These are phyloP conservation scores for Martes martes DNA, from an alignment of 2,113 vertebrate species.

Conservation along the genomic window DNA sequence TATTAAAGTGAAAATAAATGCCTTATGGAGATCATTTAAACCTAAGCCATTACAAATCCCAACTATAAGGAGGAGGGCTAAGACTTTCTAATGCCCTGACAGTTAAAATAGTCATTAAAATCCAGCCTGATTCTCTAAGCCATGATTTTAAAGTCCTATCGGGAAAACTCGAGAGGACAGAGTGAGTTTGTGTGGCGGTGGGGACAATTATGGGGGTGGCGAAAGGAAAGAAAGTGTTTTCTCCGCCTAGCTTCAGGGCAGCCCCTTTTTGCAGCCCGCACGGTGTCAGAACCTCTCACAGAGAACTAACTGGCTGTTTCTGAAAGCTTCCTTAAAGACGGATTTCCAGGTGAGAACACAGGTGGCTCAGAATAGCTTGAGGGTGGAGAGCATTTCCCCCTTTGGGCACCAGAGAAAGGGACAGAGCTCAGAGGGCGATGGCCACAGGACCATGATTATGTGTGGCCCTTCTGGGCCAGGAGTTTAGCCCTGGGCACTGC, in stretches of 20 bases:
- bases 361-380: neutral
- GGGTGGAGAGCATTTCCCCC: neutral
- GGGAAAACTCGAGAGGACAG: neutral
- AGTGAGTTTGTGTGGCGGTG: neutral
- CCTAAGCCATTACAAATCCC: slow-evolving; percentile 59
- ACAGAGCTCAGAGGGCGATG: too few species aligned
- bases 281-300: too few species aligned
- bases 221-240: neutral
- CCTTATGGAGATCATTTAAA: slow-evolving; percentile 57
- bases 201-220: neutral
- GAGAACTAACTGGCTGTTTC: neutral
- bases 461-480: neutral
- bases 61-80: slow-evolving; percentile 14
- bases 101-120: slow-evolving; percentile 42
- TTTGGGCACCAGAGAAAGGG: neutral
- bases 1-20: slow-evolving; percentile 58
- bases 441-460: accelerated
- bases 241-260: neutral
- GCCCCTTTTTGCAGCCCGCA: neutral
- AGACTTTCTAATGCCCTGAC: slow-evolving; percentile 45
- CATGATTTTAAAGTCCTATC: slow-evolving; percentile 20
- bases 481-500: neutral
- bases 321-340: neutral
- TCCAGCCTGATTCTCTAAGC: slow-evolving; percentile 11
- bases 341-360: neutral